These are phyloP conservation scores for Erebia palarica DNA, from an alignment of 2,888 invertebrate genomes.

Conservation along the genomic window DNA sequence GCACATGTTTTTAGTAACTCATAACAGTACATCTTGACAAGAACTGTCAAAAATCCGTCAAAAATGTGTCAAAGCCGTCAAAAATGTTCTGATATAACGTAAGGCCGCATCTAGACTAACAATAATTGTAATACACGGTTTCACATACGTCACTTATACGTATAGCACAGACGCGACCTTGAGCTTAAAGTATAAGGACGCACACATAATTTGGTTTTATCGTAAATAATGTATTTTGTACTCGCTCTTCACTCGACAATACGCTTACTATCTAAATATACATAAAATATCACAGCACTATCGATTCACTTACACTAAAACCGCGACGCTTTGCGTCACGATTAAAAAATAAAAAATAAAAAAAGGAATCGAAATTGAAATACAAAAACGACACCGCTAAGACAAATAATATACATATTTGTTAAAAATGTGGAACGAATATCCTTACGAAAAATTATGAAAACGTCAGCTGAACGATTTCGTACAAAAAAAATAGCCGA, in stretches of 20 bases:
- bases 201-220: constrained; percentile 28
- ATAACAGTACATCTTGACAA: neutral
- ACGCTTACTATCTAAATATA: constrained; percentile 75
- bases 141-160: neutral
- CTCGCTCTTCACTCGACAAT: constrained; percentile 69
- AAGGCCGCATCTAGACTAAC: neutral
- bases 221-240: constrained; percentile 72
- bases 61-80: neutral
- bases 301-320: constrained; percentile 80
- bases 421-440: neutral
- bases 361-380: constrained; percentile 76
- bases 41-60: neutral
- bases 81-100: neutral
- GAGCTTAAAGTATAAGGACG: constrained; percentile 27
- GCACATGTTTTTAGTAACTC: neutral
- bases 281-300: constrained; percentile 83
- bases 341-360: constrained; percentile 58
- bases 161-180: neutral
- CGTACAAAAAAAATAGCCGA: constrained; percentile 8
- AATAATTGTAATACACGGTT: neutral
- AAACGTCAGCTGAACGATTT: neutral
- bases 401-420: neutral
- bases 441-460: neutral
- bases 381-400: constrained; percentile 60
- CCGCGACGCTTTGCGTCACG: constrained; percentile 70